Evolutionary conservation across 2,888 invertebrate species (phyloP).

Genomic region (Tiliacea aurago): DNA sequence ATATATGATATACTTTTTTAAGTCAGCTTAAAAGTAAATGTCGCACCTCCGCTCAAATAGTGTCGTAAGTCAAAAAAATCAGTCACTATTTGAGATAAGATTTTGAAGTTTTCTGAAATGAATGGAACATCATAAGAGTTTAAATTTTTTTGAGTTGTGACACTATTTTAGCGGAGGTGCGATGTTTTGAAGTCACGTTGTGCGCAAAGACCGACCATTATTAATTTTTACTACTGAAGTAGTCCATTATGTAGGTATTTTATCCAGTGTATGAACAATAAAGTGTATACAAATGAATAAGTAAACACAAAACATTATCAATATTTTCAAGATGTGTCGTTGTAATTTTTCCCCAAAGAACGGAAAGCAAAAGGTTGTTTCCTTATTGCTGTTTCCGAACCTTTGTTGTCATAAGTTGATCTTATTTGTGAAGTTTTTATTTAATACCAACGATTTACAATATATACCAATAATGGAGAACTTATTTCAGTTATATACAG

Average conservation of each 20-base stretch:
- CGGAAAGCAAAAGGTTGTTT: constrained; percentile 22
- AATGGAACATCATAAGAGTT: no score
- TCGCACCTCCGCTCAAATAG: no score
- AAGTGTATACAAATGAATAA: neutral
- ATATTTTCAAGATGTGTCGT: neutral
- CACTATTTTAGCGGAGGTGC: no score
- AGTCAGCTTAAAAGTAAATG: neutral
- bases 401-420: constrained; percentile 11
- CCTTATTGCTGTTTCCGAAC: constrained; percentile 16
- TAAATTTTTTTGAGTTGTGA: no score
- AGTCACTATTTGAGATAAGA: no score
- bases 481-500: neutral
- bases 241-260: neutral
- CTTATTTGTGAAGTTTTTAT: constrained; percentile 8
- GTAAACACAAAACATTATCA: neutral
- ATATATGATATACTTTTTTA: neutral
- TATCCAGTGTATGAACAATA: neutral
- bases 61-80: no score
- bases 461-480: neutral
- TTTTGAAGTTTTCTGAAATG: no score
- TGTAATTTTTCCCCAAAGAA: constrained; percentile 13
- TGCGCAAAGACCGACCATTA: neutral
- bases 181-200: neutral
- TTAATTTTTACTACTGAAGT: neutral
- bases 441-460: neutral